Evolutionary conservation across 2,888 invertebrate genomes (phyloP).

Genomic region (Amblyteles armatorius): DNA sequence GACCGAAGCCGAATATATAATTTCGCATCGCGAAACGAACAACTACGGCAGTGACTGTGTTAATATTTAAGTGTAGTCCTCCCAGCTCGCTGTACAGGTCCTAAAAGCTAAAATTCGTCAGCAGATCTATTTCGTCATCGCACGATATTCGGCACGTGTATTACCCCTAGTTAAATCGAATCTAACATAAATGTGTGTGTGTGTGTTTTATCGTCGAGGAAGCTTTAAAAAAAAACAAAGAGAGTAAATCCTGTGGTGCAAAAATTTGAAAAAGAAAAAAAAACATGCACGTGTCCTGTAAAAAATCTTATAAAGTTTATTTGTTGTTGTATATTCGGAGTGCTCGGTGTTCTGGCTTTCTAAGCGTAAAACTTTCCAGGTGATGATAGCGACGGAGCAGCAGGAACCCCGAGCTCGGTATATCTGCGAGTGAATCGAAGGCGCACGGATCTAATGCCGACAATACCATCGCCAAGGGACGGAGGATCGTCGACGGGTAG

Average conservation of each 20-base stretch:
- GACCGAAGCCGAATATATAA: background rate
- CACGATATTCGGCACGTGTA: constrained; percentile 60
- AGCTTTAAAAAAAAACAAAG: background rate
- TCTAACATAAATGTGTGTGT: constrained; percentile 39
- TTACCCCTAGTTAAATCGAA: constrained; percentile 3
- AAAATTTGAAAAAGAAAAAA: background rate
- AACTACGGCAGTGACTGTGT: constrained; percentile 5
- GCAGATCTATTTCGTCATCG: constrained; percentile 52
- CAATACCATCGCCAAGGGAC: constrained; percentile 91
- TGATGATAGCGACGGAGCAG: constrained; percentile 80
- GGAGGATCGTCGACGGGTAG: constrained; percentile 78
- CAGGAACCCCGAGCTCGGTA: constrained; percentile 85
- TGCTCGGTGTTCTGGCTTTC: constrained; percentile 70
- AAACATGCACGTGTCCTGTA: constrained; percentile 31
- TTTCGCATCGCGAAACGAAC: background rate
- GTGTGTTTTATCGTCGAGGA: constrained; percentile 8
- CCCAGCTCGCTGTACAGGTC: constrained; percentile 25
- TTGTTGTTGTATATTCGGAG: constrained; percentile 11
- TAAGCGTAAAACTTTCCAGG: constrained; percentile 81
- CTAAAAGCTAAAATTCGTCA: constrained; percentile 28
- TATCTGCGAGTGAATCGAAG: constrained; percentile 93
- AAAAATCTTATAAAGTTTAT: background rate
- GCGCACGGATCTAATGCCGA: constrained; percentile 96
- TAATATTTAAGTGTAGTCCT: constrained; percentile 22
- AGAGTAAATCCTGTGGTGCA: constrained; percentile 22